These are phyloP conservation scores for Cosmia trapezina DNA, from an alignment of 2,888 invertebrate species.

Conservation along the genomic window DNA sequence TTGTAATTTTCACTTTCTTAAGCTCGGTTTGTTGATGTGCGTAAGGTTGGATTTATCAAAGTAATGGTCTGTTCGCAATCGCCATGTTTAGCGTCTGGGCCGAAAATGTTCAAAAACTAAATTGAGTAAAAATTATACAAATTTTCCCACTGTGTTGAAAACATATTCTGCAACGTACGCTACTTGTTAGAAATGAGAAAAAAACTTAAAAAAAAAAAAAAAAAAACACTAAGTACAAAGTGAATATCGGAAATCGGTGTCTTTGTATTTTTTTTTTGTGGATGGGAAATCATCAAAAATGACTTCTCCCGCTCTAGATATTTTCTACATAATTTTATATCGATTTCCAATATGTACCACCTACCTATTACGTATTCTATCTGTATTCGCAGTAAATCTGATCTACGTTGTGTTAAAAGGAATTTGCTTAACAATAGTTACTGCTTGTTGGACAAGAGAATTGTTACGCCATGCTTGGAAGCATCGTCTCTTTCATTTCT, in stretches of 20 bases:
- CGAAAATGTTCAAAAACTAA: background rate
- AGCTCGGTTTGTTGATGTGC: background rate
- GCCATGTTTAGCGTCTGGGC: background rate
- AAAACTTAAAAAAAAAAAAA: too few species aligned
- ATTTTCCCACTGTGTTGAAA: background rate
- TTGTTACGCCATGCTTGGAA: background rate
- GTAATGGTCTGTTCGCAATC: background rate
- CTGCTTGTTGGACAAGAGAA: constrained; percentile 1
- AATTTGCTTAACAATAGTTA: background rate
- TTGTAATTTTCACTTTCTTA: constrained; percentile 38
- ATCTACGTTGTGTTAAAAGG: background rate
- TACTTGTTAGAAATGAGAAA: background rate
- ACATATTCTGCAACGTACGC: background rate
- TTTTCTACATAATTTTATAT: constrained; percentile 7
- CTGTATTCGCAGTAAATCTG: constrained; percentile 3
- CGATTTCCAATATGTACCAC: background rate
- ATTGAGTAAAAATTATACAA: background rate
- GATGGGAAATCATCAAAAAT: too few species aligned
- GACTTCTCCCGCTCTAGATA: too few species aligned
- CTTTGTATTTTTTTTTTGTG: too few species aligned
- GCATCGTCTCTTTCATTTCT: background rate
- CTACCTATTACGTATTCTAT: background rate
- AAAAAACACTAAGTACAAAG: too few species aligned
- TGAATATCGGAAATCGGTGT: too few species aligned
- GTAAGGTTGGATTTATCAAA: background rate